Evolutionary conservation across 1,140 invertebrate genomes (phyloP).

Genomic region (Heterodera carotae): DNA sequence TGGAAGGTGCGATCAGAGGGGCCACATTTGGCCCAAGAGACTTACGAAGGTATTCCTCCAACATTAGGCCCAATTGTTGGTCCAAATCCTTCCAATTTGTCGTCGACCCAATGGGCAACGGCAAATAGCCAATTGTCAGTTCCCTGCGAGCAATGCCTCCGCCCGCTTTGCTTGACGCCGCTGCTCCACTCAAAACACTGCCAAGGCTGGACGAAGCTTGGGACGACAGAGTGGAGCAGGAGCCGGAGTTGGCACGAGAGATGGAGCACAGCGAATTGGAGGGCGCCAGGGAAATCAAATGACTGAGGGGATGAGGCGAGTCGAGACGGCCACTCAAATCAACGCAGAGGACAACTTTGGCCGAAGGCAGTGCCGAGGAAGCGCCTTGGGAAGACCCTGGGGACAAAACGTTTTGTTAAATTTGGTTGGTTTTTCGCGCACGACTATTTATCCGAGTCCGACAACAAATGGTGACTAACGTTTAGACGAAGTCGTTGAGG

Average conservation of each 20-base stretch:
- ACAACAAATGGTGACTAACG: background rate
- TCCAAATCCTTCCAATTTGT: slow-evolving; percentile 85
- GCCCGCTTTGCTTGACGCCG: background rate
- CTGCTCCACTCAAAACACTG: slow-evolving; percentile 14
- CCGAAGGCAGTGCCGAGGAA: background rate
- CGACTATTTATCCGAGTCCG: too few species aligned
- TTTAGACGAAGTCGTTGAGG: slow-evolving; percentile 10
- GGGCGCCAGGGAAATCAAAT: slow-evolving; percentile 17
- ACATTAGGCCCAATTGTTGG: slow-evolving; percentile 82
- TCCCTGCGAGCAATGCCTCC: slow-evolving; percentile 29
- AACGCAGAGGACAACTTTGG: slow-evolving; percentile 40
- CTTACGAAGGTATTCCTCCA: slow-evolving; percentile 84
- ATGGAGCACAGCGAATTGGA: slow-evolving; percentile 21
- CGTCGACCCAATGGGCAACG: slow-evolving; percentile 39
- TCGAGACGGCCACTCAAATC: slow-evolving; percentile 48
- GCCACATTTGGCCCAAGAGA: background rate
- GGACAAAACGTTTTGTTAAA: too few species aligned
- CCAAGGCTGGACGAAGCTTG: slow-evolving; percentile 24
- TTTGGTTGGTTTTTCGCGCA: too few species aligned
- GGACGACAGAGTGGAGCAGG: slow-evolving; percentile 37
- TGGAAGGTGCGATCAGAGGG: background rate
- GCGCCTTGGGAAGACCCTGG: slow-evolving; percentile 5
- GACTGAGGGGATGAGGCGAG: slow-evolving; percentile 18
- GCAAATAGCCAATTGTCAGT: slow-evolving; percentile 76
- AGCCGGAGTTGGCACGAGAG: slow-evolving; percentile 29